Conservation (phyloP, 2,888 invertebrate genomes). For the Anthrax anthrax region DNA sequence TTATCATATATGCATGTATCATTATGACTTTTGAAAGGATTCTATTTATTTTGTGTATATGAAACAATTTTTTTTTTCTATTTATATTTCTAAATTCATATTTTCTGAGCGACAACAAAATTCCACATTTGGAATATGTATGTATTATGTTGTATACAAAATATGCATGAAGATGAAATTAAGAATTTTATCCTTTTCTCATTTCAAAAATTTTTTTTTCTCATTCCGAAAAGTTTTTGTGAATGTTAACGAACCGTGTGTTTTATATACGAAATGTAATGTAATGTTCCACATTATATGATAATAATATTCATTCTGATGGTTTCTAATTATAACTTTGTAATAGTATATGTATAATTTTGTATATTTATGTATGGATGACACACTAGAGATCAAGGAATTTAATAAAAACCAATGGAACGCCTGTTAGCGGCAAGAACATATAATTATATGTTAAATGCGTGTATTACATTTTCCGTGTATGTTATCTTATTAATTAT, state of each 20-base stretch:
- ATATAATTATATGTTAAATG: conserved; percentile 7
- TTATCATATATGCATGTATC: too few relatives aligned
- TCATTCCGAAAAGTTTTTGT: background rate
- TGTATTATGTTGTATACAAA: too few relatives aligned
- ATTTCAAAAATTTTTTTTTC: background rate
- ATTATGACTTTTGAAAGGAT: too few relatives aligned
- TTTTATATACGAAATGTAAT: too few relatives aligned
- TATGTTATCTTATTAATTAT: conserved; percentile 11
- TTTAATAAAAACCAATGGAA: conserved; percentile 13
- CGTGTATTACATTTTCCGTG: conserved; percentile 4
- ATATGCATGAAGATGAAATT: background rate
- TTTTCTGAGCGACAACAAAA: too few relatives aligned
- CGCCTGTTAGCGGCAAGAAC: conserved; percentile 12
- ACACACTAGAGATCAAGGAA: conserved; percentile 7
- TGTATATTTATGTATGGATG: background rate
- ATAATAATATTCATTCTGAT: too few relatives aligned
- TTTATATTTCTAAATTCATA: too few relatives aligned
- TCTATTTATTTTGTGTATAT: too few relatives aligned
- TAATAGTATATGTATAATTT: background rate
- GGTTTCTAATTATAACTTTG: conserved; percentile 7
- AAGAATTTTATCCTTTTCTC: background rate
- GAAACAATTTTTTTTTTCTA: too few relatives aligned
- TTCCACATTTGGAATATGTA: too few relatives aligned
- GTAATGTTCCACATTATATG: too few relatives aligned
- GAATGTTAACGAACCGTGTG: background rate